Evolutionary conservation across 1,140 invertebrate genomes (phyloP).

Genomic region (Brachionus angularis): DNA sequence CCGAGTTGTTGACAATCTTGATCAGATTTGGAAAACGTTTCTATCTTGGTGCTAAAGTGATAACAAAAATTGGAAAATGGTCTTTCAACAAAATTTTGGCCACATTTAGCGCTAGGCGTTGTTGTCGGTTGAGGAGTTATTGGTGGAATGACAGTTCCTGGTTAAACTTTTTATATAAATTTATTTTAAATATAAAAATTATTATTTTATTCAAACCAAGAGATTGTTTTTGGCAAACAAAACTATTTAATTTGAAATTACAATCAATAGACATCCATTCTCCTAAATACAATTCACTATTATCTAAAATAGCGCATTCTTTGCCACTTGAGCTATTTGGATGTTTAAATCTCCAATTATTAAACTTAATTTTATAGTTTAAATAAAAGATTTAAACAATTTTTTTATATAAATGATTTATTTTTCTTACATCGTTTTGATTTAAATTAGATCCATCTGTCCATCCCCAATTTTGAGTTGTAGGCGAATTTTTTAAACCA

Average conservation of each 20-base stretch:
- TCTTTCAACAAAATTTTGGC: conserved; percentile 5
- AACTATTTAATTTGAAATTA: background rate
- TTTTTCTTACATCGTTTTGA: background rate
- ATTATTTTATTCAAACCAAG: no score
- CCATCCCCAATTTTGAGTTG: no score
- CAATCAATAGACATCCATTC: conserved; percentile 42
- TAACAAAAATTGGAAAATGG: conserved; percentile 42
- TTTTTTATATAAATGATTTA: background rate
- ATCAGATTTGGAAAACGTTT: background rate
- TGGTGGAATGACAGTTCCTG: background rate
- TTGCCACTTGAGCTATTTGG: conserved; percentile 1
- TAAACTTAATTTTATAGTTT: conserved; percentile 20
- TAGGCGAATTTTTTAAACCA: conserved; percentile 1
- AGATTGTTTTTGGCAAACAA: background rate
- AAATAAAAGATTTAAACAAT: background rate
- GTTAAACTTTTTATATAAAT: background rate
- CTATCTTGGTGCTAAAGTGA: background rate
- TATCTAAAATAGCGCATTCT: background rate
- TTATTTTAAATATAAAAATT: background rate
- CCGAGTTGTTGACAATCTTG: conserved; percentile 10
- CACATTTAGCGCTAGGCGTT: conserved; percentile 23
- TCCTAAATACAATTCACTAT: background rate
- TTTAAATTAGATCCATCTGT: no score
- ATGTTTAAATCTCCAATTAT: conserved; percentile 29
- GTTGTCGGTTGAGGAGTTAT: conserved; percentile 9